A percentile compares a stretch with the other conserved stretches of the same genome.
Conservation (phyloP, 1,140 invertebrate species). For the Heliconius nattereri region DNA sequence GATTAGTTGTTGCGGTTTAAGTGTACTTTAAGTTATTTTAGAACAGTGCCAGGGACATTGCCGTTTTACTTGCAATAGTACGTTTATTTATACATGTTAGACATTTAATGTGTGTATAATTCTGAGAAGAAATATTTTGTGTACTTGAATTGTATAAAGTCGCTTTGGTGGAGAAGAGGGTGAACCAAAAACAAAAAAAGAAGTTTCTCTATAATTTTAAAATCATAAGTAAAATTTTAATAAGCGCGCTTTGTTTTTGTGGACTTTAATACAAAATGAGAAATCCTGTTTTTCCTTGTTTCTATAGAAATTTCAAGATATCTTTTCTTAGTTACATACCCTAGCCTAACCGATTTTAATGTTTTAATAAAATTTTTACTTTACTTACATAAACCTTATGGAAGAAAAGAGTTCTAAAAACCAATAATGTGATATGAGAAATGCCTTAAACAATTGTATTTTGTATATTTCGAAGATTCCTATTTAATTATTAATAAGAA, state of each 20-base stretch:
- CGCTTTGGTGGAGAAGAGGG: too few species aligned
- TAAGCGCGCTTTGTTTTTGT: too few species aligned
- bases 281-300: too few species aligned
- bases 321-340: too few species aligned
- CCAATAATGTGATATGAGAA: constrained; percentile 53
- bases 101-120: neutral
- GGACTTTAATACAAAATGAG: too few species aligned
- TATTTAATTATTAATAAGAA: constrained; percentile 45
- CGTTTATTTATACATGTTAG: neutral
- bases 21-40: constrained; percentile 40
- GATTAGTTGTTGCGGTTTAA: constrained; percentile 43
- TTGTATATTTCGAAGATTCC: constrained; percentile 44
- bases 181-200: too few species aligned
- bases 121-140: neutral
- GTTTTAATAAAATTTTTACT: neutral
- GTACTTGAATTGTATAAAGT: too few species aligned
- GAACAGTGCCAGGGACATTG: constrained; percentile 34
- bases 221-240: too few species aligned
- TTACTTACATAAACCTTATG: neutral
- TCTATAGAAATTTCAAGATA: too few species aligned
- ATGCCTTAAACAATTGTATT: constrained; percentile 52
- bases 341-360: too few species aligned
- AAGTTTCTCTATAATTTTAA: too few species aligned
- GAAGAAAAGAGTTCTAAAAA: constrained; percentile 19
- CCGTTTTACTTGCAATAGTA: constrained; percentile 13